These are phyloP conservation scores for Drosophila aldrichi DNA, from an alignment of 2,888 invertebrate genomes.

Conservation along the genomic window DNA sequence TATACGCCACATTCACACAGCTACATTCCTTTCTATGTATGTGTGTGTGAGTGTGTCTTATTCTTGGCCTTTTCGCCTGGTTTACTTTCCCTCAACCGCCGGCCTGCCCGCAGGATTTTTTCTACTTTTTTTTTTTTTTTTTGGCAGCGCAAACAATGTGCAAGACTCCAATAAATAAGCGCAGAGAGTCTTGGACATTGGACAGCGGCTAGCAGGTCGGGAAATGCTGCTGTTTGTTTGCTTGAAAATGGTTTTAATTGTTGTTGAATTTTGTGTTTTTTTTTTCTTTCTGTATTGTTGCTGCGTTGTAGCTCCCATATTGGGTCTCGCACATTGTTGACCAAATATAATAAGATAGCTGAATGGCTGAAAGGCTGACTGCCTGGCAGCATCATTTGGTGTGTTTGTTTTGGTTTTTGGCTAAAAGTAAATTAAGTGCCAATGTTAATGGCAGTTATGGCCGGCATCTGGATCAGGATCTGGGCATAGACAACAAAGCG, in stretches of 20 bases:
- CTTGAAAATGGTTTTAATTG: constrained; percentile 77
- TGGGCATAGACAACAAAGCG: constrained; percentile 52
- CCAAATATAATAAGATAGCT: constrained; percentile 76
- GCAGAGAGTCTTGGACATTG: constrained; percentile 41
- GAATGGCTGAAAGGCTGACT: constrained; percentile 25
- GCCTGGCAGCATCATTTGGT: constrained; percentile 61
- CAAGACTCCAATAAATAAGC: constrained; percentile 80
- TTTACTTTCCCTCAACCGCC: constrained; percentile 61
- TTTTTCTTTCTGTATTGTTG: constrained; percentile 25
- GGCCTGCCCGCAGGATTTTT: constrained; percentile 6
- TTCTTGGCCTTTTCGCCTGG: constrained; percentile 76
- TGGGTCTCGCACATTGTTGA: constrained; percentile 69
- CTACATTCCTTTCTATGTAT: constrained; percentile 61
- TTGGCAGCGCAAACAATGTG: constrained; percentile 70
- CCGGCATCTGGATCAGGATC: constrained; percentile 74
- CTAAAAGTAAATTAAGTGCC: constrained; percentile 78
- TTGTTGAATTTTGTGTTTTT: constrained; percentile 60
- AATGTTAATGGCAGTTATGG: constrained; percentile 81
- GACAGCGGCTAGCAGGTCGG: constrained; percentile 28
- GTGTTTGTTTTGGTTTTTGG: constrained; percentile 74
- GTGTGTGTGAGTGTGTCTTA: constrained; percentile 36
- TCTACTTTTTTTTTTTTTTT: constrained; percentile 16
- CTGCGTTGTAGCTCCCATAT: constrained; percentile 50
- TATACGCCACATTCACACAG: constrained; percentile 58
- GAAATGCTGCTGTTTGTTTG: constrained; percentile 66